phyloP scores from a whole-genome alignment of 1,140 invertebrate species.

The Hestina assimilis region DNA sequence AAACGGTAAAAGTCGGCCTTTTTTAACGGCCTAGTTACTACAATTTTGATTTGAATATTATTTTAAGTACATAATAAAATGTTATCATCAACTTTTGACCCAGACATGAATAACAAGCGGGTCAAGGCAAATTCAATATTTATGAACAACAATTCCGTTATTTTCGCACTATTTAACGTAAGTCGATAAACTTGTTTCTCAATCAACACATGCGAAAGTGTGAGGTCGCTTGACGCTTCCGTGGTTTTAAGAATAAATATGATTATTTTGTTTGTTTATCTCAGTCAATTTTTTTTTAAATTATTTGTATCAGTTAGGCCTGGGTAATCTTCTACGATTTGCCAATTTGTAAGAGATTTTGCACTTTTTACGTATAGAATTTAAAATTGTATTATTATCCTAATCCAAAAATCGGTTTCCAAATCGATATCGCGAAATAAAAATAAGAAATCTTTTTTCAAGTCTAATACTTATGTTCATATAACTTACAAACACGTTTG shows the following conservation, averaged over 20 bases:
- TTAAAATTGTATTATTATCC: too few species aligned
- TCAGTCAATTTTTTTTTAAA: too few species aligned
- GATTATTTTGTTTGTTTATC: too few species aligned
- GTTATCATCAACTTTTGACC: background rate
- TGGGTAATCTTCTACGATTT: background rate
- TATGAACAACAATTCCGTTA: background rate
- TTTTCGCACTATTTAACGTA: background rate
- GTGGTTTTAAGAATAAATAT: background rate
- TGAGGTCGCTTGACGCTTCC: background rate
- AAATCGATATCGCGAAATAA: too few species aligned
- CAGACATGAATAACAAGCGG: background rate
- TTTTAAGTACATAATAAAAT: background rate
- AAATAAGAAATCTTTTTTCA: too few species aligned
- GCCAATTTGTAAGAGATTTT: background rate
- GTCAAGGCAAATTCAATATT: background rate
- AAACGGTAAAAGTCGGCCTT: too few species aligned
- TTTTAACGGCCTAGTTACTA: slow-evolving; percentile 8
- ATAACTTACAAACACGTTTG: too few species aligned
- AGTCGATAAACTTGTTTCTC: background rate
- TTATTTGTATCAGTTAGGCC: background rate
- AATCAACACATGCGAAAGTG: background rate
- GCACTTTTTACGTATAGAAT: background rate
- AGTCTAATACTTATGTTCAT: too few species aligned
- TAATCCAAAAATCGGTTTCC: too few species aligned
- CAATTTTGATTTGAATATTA: background rate